These are phyloP conservation scores for Zoroaster sp. DNA, from an alignment of 53 echinoderm and acorn worm species.

Conservation along the genomic window DNA sequence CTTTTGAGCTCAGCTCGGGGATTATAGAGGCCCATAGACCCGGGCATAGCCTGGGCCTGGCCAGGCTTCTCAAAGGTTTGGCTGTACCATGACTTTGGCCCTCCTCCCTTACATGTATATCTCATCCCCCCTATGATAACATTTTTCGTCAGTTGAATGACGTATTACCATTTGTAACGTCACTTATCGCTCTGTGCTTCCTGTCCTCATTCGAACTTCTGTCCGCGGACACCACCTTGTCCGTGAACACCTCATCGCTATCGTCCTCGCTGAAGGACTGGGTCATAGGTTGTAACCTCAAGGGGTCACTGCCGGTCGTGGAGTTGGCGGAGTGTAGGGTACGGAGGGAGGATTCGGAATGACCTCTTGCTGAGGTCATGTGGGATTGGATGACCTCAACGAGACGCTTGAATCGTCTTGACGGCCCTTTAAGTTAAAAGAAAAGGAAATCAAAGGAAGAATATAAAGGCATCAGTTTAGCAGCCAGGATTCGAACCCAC, in stretches of 20 bases:
- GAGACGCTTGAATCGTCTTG: constrained; percentile 85
- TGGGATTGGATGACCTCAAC: constrained; percentile 87
- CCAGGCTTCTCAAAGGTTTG: too few relatives aligned
- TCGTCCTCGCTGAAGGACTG: constrained; percentile 87
- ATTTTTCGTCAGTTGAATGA: constrained; percentile 11
- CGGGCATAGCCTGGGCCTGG: too few relatives aligned
- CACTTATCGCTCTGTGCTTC: constrained; percentile 59
- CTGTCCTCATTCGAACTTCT: constrained; percentile 48
- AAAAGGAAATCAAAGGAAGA: not conserved
- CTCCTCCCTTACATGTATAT: too few relatives aligned
- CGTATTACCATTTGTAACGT: constrained; percentile 57
- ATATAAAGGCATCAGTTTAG: not conserved
- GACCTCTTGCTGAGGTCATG: constrained; percentile 85
- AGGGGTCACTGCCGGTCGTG: constrained; percentile 64
- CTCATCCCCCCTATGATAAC: too few relatives aligned
- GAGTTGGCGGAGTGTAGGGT: constrained; percentile 69
- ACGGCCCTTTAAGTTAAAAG: constrained; percentile 63
- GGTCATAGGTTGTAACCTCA: constrained; percentile 56
- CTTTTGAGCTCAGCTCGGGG: too few relatives aligned
- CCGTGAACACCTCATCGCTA: constrained; percentile 83
- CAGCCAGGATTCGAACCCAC: too few relatives aligned
- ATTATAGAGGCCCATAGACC: too few relatives aligned
- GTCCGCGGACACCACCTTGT: constrained; percentile 54
- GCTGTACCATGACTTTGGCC: too few relatives aligned
- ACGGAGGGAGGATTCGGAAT: constrained; percentile 72